Percentiles rank a stretch among this genome's conserved stretches.
Conservation (phyloP, 2,113 vertebrate genomes). For the Mastomys coucha region DNA sequence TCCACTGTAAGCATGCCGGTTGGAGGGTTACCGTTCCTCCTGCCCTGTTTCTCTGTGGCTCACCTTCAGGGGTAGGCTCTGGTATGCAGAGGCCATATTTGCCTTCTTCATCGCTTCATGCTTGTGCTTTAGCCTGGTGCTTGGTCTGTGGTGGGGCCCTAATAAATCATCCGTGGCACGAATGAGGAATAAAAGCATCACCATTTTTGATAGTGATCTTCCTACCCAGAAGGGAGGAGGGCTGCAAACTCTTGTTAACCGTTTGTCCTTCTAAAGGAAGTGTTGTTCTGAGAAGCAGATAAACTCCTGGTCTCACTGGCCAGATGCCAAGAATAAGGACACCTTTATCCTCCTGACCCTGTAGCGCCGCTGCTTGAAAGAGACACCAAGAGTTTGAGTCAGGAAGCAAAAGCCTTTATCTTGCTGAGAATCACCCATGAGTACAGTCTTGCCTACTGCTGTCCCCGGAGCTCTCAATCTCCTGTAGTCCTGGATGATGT, state of each 20-base stretch:
- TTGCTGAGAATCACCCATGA: neutral
- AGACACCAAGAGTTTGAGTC: neutral
- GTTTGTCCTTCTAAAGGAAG: neutral
- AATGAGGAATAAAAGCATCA: neutral
- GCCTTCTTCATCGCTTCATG: neutral
- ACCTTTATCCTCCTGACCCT: neutral
- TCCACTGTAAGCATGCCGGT: neutral
- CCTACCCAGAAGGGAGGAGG: neutral
- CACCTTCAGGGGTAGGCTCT: neutral
- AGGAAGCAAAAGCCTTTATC: conserved; percentile 2
- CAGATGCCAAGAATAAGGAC: neutral
- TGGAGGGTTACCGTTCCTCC: neutral
- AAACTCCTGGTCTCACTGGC: neutral
- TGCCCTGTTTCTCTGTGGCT: neutral
- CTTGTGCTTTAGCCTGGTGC: neutral
- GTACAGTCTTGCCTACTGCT: conserved; percentile 7
- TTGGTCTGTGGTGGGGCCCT: neutral
- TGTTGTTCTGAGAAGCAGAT: neutral
- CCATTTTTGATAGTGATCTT: neutral
- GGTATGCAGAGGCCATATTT: neutral
- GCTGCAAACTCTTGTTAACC: neutral
- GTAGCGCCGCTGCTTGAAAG: neutral
- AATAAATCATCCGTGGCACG: neutral
- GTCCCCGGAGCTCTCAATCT: neutral
- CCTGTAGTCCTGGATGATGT: neutral